Evolutionary conservation across 2,888 invertebrate species (phyloP).

Genomic region (Lasioglossum marginatum): DNA sequence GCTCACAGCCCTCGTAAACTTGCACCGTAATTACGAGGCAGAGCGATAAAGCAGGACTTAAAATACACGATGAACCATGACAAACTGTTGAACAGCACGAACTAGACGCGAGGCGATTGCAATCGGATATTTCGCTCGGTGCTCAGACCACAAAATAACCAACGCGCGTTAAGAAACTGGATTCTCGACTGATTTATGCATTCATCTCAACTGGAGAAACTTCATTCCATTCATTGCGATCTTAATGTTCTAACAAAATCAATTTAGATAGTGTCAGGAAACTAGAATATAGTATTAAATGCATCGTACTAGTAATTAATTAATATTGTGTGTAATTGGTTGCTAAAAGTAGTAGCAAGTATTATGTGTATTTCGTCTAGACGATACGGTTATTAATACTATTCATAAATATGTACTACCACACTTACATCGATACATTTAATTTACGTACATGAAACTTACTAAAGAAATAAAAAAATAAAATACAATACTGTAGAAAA

Average conservation of each 20-base stretch:
- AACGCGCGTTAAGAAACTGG: neutral
- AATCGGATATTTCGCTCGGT: conserved; percentile 9
- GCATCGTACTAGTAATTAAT: neutral
- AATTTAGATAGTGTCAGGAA: neutral
- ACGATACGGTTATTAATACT: too few species aligned
- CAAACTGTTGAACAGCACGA: conserved; percentile 45
- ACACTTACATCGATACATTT: neutral
- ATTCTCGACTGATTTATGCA: neutral
- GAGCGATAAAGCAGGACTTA: conserved; percentile 44
- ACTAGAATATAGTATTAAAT: neutral
- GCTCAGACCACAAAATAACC: conserved; percentile 5
- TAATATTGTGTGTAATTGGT: neutral
- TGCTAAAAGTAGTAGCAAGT: neutral
- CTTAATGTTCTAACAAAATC: neutral
- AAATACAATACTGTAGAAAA: neutral
- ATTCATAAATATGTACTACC: neutral
- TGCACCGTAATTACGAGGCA: conserved; percentile 45
- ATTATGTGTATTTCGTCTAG: too few species aligned
- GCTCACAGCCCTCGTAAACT: conserved; percentile 43
- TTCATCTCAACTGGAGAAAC: neutral
- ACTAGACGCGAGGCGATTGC: conserved; percentile 19
- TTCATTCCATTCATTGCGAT: neutral
- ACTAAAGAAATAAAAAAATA: too few species aligned
- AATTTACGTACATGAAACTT: too few species aligned
- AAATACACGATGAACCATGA: conserved; percentile 53